phyloP scores from a whole-genome alignment of 1,140 invertebrate genomes.

The Trachymyrmex septentrionalis region DNA sequence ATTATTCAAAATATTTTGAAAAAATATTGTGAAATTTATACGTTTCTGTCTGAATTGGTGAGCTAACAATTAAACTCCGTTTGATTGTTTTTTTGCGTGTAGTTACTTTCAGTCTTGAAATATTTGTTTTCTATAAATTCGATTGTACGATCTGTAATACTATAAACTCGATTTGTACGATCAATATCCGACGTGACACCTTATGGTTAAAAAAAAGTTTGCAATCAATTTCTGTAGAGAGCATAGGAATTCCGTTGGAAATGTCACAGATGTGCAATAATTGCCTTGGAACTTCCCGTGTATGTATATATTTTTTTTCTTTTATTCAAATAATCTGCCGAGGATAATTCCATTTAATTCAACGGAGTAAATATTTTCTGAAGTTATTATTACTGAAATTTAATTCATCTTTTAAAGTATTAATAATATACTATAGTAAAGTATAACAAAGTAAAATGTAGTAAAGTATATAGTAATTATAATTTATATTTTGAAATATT shows the following conservation, averaged over 20 bases:
- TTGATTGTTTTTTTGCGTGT: constrained; percentile 14
- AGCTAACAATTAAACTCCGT: not conserved
- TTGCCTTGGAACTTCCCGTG: not conserved
- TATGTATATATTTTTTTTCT: not conserved
- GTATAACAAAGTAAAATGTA: no score
- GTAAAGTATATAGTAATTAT: no score
- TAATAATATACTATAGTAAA: no score
- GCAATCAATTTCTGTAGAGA: constrained; percentile 5
- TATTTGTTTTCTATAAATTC: constrained; percentile 26
- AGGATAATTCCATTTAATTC: not conserved
- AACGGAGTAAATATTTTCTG: not conserved
- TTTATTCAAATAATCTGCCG: not conserved
- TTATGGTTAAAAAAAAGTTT: constrained; percentile 1
- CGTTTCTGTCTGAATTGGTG: not conserved
- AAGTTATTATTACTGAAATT: constrained; percentile 2
- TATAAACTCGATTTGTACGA: not conserved
- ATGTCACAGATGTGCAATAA: constrained; percentile 2
- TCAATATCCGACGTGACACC: not conserved
- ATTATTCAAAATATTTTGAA: not conserved
- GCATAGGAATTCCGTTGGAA: not conserved
- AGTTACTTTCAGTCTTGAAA: constrained; percentile 29
- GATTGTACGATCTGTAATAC: not conserved
- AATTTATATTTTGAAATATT: not conserved
- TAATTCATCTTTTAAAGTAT: not conserved
- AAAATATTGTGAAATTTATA: constrained; percentile 37